Base-by-base conservation (phyloP, 2,888 invertebrate species). In the Nomada fucata region DNA sequence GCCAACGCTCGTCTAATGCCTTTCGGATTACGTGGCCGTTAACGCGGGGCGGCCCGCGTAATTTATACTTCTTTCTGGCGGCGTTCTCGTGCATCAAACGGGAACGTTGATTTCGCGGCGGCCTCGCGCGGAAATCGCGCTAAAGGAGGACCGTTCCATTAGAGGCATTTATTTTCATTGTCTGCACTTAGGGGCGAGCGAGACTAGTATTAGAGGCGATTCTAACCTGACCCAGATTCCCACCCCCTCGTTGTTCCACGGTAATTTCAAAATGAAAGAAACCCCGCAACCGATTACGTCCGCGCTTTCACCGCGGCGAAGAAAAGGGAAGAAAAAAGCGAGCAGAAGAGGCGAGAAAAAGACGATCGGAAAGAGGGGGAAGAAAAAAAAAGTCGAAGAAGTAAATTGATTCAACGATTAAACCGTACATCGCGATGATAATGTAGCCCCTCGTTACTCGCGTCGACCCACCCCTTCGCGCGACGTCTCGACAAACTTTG, bases 101-200 rank as follows among this genome's bases (percentile, higher is more conserved):
- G 52, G 23, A 26, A 26, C 29, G 52, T 55, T 63, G 71, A 53
- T 76, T 76, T 69, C 78, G 71, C 50, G 57, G 50, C 65, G 68
- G 79, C 59, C 60, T 85, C 79, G 79, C 81, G 70, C 77, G 76
- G 79, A 79, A 72, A 82, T 82, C 82, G 67, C 67, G 53, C 57
- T 69, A 44, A 73, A 74, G 76, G 57, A 61, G 83, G 65, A 60
- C 63, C 69, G 76, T 67, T 70, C 84, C 85, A 77, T 75, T 83
- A 79, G 68, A 83, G 79, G 85, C 85, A 86, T 81, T 86, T 86
- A 85, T 85, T 81, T 69, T 78, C 76, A 70, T 76, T 83, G 77
- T 78, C 83, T 76, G 85, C 86, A 83, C 83, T 85, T 79, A 83
- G 76, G 65, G 67, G 60, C n/a, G 70, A 65, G 61, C 75, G 53